Conservation (phyloP, 2,797 vertebrate species). For the Syncerus caffer region DNA sequence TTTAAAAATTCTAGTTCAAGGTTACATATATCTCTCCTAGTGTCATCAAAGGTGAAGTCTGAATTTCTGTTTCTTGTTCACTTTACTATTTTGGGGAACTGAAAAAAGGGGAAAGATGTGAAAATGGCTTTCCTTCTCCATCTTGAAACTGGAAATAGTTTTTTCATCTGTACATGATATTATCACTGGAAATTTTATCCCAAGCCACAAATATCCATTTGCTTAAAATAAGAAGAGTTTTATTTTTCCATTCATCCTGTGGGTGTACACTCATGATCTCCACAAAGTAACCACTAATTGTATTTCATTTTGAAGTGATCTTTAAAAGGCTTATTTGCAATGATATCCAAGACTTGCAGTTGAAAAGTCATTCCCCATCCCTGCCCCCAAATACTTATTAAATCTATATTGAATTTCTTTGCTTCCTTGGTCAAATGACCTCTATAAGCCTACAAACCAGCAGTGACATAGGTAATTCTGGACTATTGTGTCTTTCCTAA, state of each 20-base stretch:
- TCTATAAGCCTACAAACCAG: background rate
- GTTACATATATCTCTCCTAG: background rate
- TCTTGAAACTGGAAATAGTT: background rate
- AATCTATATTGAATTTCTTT: constrained; percentile 40
- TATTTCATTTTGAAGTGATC: constrained; percentile 61
- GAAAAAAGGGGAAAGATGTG: constrained; percentile 17
- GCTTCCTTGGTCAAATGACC: constrained; percentile 16
- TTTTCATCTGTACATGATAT: constrained; percentile 25
- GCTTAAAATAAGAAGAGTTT: constrained; percentile 62
- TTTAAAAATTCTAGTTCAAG: background rate
- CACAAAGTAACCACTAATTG: constrained; percentile 72
- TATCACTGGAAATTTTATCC: constrained; percentile 64
- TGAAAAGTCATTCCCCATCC: constrained; percentile 45
- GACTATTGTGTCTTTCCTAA: background rate
- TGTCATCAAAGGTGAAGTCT: background rate
- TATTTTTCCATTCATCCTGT: constrained; percentile 64
- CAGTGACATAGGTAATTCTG: background rate
- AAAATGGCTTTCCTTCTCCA: constrained; percentile 36
- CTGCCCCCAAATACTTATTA: background rate
- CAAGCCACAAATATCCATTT: constrained; percentile 65
- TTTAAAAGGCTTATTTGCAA: constrained; percentile 53
- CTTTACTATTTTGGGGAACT: background rate
- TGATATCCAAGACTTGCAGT: constrained; percentile 33
- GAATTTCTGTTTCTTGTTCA: background rate
- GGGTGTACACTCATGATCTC: background rate